Base-by-base conservation (phyloP, 2,797 vertebrate species). In the Galaxias olidus region DNA sequence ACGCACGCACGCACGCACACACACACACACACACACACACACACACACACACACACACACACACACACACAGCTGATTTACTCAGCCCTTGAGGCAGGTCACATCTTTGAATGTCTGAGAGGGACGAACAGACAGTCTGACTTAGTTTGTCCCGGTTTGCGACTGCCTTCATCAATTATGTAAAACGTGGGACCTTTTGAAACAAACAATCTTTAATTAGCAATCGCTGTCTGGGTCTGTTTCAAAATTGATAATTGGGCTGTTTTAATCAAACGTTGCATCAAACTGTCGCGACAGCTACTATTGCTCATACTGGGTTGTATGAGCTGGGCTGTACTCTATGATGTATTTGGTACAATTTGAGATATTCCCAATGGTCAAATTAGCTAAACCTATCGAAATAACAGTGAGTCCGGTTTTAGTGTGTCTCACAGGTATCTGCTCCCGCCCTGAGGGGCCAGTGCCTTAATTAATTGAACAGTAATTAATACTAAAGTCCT, bases 401-500 rank as follows among this genome's bases (percentile, higher is more conserved):
- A 30, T 30, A 30, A 30, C 3, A 30, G 51, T 13, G 9, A 4
- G 80, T 84, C 86, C 76, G 83, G 75, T 74, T 81, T 67, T 73
- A 79, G 71, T 62, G 73, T 66, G 72, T 78, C 84, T 85, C 86
- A 84, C 12, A 6, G 7, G 53, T 56, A 7, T 81, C 71, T 84
- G 78, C 84, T 86, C 82, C 79, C 84, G 86, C 13, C 12, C 82
- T 79, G 77, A 88, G 88, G 84, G 87, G 72, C 70, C 12, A 14
- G 63, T 65, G 68, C 74, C 73, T 78, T 83, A 85, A 89, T 88
- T 84, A 87, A 88, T 81, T 82, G 80, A 85, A 79, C 77, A 79
- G 77, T 87, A 89, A 90, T 87, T 86, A 88, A 89, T 76, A 75
- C 82, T 88, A 83, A 82, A 87, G 81, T 76, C 84, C 63, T 11